Evolutionary conservation across 2,113 vertebrate genomes (phyloP), one percentile per base, ranked within the genome.

Genomic region (Cisticola juncidis): DNA sequence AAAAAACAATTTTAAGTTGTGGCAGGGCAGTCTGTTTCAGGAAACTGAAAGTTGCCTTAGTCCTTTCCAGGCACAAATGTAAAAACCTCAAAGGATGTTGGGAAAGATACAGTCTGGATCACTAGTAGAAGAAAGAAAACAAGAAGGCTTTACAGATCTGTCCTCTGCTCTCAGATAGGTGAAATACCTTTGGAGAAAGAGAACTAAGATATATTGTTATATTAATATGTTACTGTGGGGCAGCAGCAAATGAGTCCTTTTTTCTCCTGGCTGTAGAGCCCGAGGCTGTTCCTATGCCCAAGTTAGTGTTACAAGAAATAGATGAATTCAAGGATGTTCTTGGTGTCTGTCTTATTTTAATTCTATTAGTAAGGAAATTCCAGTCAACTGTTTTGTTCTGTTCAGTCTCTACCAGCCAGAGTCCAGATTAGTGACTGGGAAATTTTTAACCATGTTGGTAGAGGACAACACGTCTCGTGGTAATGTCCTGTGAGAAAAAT

Each of bases 271-370:
- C 38, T 68, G 9, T 42, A 9, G 9, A 68, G 25, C 42, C 15
- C 2, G 6, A 45, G 12, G 23, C 12, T 84, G 16, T 35, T 84
- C 7, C 16, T 53, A 20, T 57, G 14, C 9, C 17, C 35, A 40
- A 11, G 4, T 36, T 31, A 40, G 6, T 45, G 11, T 36, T 61
- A 74, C 4, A 76, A 79, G 38, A 66, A 92, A 40, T 31, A 53
- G 6, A 25, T 0, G 0, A 61, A 48, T 58, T 38, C 23, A 66
- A 62, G 38, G 20, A 44, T 1, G 0, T 50, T 9, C 3, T 68
- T 51, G 28, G 5, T 28, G 4, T 61, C 22, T 71, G 3, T 40
- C 12, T 66, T 7, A 19, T 53, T 66, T 70, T 38, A 51, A 69
- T 73, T 57, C 0, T 1, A 3, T 84, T 44, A 28, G 5, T 70